Base-by-base conservation (phyloP, 2,888 invertebrate species). In the Dugesia japonica region DNA sequence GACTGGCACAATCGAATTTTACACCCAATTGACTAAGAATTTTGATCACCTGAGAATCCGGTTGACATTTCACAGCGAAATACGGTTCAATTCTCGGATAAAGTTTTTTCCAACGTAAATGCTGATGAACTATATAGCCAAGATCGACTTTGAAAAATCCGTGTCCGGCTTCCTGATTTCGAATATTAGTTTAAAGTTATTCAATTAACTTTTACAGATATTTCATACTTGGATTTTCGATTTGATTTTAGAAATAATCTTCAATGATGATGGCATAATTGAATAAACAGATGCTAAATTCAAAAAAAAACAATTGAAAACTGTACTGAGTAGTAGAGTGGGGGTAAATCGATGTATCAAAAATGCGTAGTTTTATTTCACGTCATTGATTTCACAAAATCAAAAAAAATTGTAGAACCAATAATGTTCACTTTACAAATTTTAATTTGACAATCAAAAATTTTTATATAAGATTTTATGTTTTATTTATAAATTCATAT, bases 91-190 rank as follows among this genome's bases (percentile, higher is more conserved):
- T n/a, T 56, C 56, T 4, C 7, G 56, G 56, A 56, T 9, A 56
- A 4, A 56, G n/a, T 56, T 23, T 56, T 56, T 56, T 56, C 56
- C 56, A 56, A 13, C 56, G 4, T n/a, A 56, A 56, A 56, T 56
- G 56, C 23, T 56, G 56, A 56, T 56, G 56, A 23, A 56, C 56
- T 13, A 56, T 56, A n/a, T 56, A 56, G n/a, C 56, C 56, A n/a
- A 56, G 56, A 56, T 56, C 56, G 7, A 56, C 56, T 56, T 56
- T n/a, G 23, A 56, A 56, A 56, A 56, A 56, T n/a, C 56, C 56
- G 17, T 56, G 56, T 23, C 56, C 56, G n/a, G 56, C 56, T 56
- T 56, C 56, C 56, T 56, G 56, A 13, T n/a, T n/a, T n/a, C n/a
- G 23, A 56, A 56, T 9, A 56, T 20, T 7, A 56, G 7, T n/a